Base-by-base conservation (phyloP, 1,140 invertebrate species). In the Drosophila ananassae region DNA sequence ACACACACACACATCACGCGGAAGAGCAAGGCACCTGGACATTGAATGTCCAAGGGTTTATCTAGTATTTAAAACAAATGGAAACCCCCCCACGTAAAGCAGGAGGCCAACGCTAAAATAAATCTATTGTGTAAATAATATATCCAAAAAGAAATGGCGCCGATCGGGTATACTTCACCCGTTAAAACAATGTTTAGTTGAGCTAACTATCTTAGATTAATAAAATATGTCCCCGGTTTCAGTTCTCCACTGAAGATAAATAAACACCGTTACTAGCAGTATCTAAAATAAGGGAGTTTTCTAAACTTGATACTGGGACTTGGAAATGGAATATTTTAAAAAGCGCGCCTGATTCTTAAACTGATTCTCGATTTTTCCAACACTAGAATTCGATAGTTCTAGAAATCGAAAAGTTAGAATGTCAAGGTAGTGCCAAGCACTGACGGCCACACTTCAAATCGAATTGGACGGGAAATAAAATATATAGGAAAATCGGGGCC, bases 221-320 rank as follows among this genome's bases (percentile, higher is more conserved):
- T 17, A 44, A 13, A 63, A 30, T 25, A n/a, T 47, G 52, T 47
- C 41, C 25, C 66, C 30, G 51, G 32, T 69, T 57, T 69, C 66
- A 57, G 66, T 69, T 44, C 34, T 13, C 21, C 13, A 50, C 66
- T 69, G 51, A 69, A 69, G 68, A 69, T 69, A 69, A 69, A 68
- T 56, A 17, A 68, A 67, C 41, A 39, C 12, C 24, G 64, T 47
- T 67, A 37, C 30, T 47, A 37, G 30, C 48, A 67, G 46, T 67
- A 30, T 41, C 34, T 30, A 13, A 41, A 2, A 3, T 21, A 22
- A 32, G 30, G 24, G 24, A 13, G 39, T 13, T 13, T 44, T 44
- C 6, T 41, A 41, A n/a, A 41, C 32, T 12, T 37, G 10, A n/a
- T n/a, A 17, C 1, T 3, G 2, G 12, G 3, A 37, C 3, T 37